phyloP scores from a whole-genome alignment of 2,797 vertebrate genomes.

The Lutjanus campechanus region DNA sequence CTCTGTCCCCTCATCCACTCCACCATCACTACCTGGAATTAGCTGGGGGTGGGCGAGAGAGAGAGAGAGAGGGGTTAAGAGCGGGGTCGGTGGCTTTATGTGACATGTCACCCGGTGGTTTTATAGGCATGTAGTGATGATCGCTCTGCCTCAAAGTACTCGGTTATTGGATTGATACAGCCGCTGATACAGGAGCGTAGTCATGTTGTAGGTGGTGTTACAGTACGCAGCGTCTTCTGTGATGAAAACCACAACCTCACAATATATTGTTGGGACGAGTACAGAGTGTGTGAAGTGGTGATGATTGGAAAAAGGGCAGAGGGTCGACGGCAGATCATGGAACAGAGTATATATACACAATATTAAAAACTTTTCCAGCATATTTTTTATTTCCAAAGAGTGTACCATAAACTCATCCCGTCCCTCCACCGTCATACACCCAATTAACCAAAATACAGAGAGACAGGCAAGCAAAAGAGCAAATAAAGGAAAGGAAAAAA shows the following conservation, averaged over 20 bases:
- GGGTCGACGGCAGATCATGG: not conserved
- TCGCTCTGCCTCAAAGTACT: constrained; percentile 39
- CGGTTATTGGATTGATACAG: constrained; percentile 71
- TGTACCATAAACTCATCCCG: too few relatives aligned
- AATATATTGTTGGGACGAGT: not conserved
- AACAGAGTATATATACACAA: too few relatives aligned
- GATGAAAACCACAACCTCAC: constrained; percentile 22
- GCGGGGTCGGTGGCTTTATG: constrained; percentile 58
- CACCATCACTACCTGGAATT: constrained; percentile 66
- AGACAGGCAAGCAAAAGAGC: too few relatives aligned
- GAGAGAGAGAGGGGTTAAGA: constrained; percentile 61
- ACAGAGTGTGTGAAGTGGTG: not conserved
- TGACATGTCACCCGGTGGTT: constrained; percentile 69
- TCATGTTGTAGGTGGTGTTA: constrained; percentile 9
- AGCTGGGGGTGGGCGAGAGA: constrained; percentile 10
- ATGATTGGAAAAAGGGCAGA: not conserved
- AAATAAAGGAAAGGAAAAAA: too few relatives aligned
- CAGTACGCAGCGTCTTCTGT: not conserved
- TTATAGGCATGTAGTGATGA: constrained; percentile 63
- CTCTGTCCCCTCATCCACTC: constrained; percentile 9
- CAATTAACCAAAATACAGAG: too few relatives aligned
- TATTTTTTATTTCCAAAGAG: too few relatives aligned
- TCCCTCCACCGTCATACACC: too few relatives aligned
- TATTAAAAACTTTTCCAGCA: too few relatives aligned
- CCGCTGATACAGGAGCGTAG: constrained; percentile 23